Evolutionary conservation across 2,113 vertebrate genomes (phyloP), one percentile per base, ranked within the genome.

Genomic region (Oncorhynchus nerka): DNA sequence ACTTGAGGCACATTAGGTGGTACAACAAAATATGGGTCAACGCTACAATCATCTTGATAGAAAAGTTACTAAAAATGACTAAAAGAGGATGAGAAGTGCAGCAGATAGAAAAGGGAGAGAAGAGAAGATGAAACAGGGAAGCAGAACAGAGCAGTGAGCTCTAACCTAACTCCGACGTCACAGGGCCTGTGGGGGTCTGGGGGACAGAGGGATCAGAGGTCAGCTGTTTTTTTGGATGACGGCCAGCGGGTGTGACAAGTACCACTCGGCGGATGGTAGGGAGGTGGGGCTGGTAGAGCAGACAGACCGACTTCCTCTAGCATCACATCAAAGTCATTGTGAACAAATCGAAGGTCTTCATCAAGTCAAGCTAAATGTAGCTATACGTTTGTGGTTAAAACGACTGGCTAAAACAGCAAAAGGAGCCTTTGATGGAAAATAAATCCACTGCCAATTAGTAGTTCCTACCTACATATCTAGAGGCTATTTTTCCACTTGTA

Each of bases 201-300:
- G 76, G 69, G 61, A 65, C 79, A 48, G 57, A 74, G 84, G 85
- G 81, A 84, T 77, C 68, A 73, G 34, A 79, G 87, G 79, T 92
- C 87, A 89, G 89, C 88, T 86, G 88, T 22, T 84, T 89, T 89
- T 88, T 62, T 84, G 90, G 90, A 89, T 86, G 88, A 90, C 79
- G 4, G 82, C 49, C 66, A 51, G 81, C 78, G 74, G 19, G 78
- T 12, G 48, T 77, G 86, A 85, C 84, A 71, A 4, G 69, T 65
- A 79, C 64, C 79, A 75, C 80, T 79, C 57, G 77, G 45, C 0
- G 30, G 77, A 77, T 49, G 70, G 59, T 75, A 73, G 76, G 49
- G 59, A 4, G 69, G 48, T 34, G 75, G 78, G 65, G 73, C 67
- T 3, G 4, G 65, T 9, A 9, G n/a, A 5, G 34, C 39, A 70